Conservation (phyloP, 1,140 invertebrate genomes). For the Drosophila ambigua region DNA sequence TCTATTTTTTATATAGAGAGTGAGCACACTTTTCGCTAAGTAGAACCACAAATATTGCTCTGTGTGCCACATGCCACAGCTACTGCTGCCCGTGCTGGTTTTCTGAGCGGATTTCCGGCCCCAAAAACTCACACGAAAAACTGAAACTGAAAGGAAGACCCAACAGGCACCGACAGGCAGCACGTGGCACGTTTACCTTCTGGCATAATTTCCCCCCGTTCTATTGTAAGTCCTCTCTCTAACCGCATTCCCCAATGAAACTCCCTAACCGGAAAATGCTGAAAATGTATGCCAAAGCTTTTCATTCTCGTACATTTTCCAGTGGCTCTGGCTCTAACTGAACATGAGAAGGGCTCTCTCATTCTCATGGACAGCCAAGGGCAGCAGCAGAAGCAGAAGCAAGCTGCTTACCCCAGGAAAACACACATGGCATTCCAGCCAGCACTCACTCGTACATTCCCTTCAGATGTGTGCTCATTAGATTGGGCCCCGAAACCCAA, state of each 20-base stretch:
- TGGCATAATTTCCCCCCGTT: constrained; percentile 24
- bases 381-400: neutral
- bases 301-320: constrained; percentile 40
- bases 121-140: constrained; percentile 10
- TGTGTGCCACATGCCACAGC: neutral
- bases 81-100: constrained; percentile 13
- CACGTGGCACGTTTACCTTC: constrained; percentile 51
- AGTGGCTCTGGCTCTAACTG: constrained; percentile 12
- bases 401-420: constrained; percentile 14
- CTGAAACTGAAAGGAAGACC: constrained; percentile 12
- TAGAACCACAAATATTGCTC: constrained; percentile 34
- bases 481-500: constrained; percentile 17
- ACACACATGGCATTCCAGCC: constrained; percentile 1
- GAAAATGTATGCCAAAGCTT: constrained; percentile 43
- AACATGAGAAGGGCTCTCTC: constrained; percentile 31
- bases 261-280: constrained; percentile 23
- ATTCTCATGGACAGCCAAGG: constrained; percentile 30
- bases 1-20: neutral
- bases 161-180: neutral
- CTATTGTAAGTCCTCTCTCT: neutral
- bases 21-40: constrained; percentile 1
- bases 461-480: constrained; percentile 39
- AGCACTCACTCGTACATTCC: neutral
- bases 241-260: constrained; percentile 24
- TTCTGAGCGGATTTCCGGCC: constrained; percentile 52